Conservation (phyloP, 1,140 invertebrate genomes). For the Cotesia chilonis region DNA sequence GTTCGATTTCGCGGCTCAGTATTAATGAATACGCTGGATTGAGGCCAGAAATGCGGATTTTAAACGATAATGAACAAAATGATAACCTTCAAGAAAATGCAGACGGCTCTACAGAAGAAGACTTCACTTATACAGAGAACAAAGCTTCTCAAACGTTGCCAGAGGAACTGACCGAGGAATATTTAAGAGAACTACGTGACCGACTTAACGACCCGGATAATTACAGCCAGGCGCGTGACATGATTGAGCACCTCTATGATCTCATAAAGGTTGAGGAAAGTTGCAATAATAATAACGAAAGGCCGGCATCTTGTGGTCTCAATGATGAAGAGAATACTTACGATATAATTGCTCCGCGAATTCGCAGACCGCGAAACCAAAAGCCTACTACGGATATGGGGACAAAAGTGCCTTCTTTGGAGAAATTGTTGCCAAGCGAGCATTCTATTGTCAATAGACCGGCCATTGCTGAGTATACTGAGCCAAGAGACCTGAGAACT, state of each 20-base stretch:
- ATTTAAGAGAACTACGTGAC: conserved; percentile 74
- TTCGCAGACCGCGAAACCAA: conserved; percentile 55
- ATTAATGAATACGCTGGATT: conserved; percentile 73
- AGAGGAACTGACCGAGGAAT: conserved; percentile 78
- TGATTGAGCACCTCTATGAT: conserved; percentile 82
- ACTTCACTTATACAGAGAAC: conserved; percentile 69
- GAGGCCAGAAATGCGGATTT: conserved; percentile 60
- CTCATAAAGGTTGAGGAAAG: conserved; percentile 79
- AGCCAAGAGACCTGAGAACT: conserved; percentile 63
- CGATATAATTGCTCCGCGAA: conserved; percentile 69
- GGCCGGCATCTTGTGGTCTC: conserved; percentile 49
- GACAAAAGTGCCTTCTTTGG: conserved; percentile 71
- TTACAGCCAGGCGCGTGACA: conserved; percentile 77
- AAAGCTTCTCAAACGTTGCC: conserved; percentile 78
- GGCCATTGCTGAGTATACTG: conserved; percentile 65
- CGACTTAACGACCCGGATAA: conserved; percentile 77
- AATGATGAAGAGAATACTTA: conserved; percentile 71
- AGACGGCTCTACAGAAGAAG: conserved; percentile 55
- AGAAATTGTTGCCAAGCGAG: conserved; percentile 66
- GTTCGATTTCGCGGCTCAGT: conserved; percentile 71
- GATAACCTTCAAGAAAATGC: conserved; percentile 38
- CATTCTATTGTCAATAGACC: conserved; percentile 52
- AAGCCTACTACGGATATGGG: conserved; percentile 69
- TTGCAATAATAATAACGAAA: conserved; percentile 71
- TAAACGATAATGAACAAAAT: conserved; percentile 49